Percentiles rank a stretch among this genome's conserved stretches.
Evolutionary conservation across 2,888 invertebrate genomes (phyloP).

Genomic region (Acrobasis suavella): DNA sequence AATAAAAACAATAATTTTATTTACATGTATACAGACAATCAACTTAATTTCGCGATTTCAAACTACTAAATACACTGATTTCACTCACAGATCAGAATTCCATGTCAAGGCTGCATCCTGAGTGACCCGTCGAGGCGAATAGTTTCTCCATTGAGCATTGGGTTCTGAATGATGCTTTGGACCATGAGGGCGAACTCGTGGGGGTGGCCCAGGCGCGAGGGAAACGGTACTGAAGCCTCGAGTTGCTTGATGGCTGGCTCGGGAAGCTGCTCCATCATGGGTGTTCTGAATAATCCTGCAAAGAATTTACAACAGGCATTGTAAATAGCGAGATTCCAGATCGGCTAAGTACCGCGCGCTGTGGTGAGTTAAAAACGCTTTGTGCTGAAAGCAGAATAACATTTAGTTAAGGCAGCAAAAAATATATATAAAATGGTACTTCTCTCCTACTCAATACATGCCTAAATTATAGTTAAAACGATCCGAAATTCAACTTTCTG

Average conservation of each 20-base stretch:
- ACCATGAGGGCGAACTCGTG: conserved; percentile 80
- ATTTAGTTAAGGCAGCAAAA: too few relatives aligned
- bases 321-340: too few relatives aligned
- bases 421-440: too few relatives aligned
- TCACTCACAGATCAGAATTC: conserved; percentile 20
- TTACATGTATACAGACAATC: conserved; percentile 1
- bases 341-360: conserved; percentile 72
- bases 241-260: conserved; percentile 74
- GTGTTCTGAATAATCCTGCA: conserved; percentile 81
- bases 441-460: too few relatives aligned
- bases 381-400: too few relatives aligned
- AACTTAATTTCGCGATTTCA: background rate
- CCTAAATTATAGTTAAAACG: too few relatives aligned
- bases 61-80: conserved; percentile 15
- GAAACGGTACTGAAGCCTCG: conserved; percentile 79
- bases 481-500: too few relatives aligned
- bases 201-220: conserved; percentile 77
- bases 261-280: conserved; percentile 73
- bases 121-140: conserved; percentile 82
- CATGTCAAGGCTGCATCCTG: conserved; percentile 77
- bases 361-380: conserved; percentile 78
- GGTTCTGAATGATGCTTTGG: conserved; percentile 80
- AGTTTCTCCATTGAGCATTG: conserved; percentile 82
- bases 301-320: conserved; percentile 5
- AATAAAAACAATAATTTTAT: conserved; percentile 8